Conservation (phyloP, 1,140 invertebrate species). For the Temnothorax curvispinosus region DNA sequence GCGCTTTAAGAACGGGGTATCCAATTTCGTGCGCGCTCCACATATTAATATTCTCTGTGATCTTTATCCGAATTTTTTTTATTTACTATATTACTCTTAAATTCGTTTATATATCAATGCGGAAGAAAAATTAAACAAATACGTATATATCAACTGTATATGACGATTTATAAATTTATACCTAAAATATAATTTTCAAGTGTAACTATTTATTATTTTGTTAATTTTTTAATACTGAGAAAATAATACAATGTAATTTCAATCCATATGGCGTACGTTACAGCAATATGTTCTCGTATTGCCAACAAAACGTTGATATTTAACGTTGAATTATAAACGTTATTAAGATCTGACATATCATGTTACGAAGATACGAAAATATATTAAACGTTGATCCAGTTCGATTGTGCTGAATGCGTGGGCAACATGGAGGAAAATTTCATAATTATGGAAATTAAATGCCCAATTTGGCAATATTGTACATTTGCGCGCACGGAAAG, state of each 20-base stretch:
- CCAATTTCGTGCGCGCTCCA: slow-evolving; percentile 13
- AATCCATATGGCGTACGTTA: not conserved
- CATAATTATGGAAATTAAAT: slow-evolving; percentile 43
- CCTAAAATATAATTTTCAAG: not conserved
- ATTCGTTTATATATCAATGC: not conserved
- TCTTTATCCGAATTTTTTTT: not conserved
- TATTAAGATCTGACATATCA: slow-evolving; percentile 23
- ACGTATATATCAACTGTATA: not conserved
- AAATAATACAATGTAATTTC: not conserved
- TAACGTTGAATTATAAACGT: not conserved
- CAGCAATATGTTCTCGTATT: not conserved
- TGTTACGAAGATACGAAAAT: not conserved
- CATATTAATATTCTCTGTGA: not conserved
- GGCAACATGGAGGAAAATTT: slow-evolving; percentile 11
- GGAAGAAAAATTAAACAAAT: not conserved
- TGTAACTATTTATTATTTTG: not conserved
- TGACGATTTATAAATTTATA: not conserved
- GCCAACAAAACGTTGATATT: not conserved
- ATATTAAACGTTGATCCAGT: not conserved
- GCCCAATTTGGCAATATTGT: slow-evolving; percentile 30
- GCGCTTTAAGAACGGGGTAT: slow-evolving; percentile 2
- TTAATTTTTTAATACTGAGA: not conserved
- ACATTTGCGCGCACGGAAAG: not conserved
- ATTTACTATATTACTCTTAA: not conserved
- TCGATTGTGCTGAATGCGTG: not conserved